phyloP scores from a whole-genome alignment of 2,888 invertebrate species.

The Sphecodes monilicornis region DNA sequence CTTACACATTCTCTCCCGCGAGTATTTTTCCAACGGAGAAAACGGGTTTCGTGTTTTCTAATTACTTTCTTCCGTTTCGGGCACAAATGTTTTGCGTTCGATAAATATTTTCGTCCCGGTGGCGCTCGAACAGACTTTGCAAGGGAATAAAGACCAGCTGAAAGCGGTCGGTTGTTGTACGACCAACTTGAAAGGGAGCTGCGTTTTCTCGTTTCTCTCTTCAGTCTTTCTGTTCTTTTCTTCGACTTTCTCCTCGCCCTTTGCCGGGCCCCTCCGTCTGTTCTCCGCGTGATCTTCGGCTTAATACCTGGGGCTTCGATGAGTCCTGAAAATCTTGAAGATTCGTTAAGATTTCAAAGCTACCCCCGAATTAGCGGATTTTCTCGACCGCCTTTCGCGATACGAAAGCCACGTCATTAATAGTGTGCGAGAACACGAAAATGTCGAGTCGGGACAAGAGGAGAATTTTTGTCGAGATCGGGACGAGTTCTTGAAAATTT shows the following conservation, averaged over 20 bases:
- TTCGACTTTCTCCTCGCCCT: neutral
- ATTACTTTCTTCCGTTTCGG: neutral
- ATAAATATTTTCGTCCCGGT: constrained; percentile 19
- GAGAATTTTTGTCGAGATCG: no score
- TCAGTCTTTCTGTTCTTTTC: neutral
- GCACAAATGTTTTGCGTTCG: constrained; percentile 6
- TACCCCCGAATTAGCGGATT: constrained; percentile 68
- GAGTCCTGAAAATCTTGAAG: constrained; percentile 66
- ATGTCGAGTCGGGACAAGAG: no score
- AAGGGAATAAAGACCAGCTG: constrained; percentile 20
- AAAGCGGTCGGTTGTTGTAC: constrained; percentile 37
- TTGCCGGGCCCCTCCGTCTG: neutral
- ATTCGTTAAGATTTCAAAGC: constrained; percentile 76
- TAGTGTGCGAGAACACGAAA: no score
- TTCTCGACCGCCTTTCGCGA: constrained; percentile 46
- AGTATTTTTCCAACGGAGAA: constrained; percentile 8
- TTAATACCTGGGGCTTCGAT: constrained; percentile 61
- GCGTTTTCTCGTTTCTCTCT: neutral
- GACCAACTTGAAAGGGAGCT: constrained; percentile 27
- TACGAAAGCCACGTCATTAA: constrained; percentile 35
- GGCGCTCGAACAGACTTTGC: neutral
- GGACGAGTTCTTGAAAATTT: no score
- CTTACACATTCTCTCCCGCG: neutral
- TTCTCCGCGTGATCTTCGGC: constrained; percentile 16
- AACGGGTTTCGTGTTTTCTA: constrained; percentile 17